Base-by-base conservation (phyloP, 2,113 vertebrate species). In the Oxyura jamaicensis region DNA sequence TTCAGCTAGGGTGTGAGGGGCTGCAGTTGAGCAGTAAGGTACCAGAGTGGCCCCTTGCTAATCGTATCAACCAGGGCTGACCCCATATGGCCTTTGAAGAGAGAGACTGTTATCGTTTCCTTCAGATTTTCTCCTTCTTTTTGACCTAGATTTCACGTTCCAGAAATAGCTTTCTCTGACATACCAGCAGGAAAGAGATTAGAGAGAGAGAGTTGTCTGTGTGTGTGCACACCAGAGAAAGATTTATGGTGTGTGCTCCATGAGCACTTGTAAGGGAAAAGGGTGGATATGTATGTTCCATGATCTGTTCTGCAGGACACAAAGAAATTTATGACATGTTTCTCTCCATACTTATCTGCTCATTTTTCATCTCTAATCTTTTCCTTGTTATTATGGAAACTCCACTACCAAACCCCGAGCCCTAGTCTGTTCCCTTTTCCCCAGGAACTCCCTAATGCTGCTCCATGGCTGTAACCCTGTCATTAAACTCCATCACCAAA, bases 91-190 rank as follows among this genome's bases (percentile, higher is more conserved):
- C 93, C 94, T 96, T 74, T 89, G 88, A 90, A 74, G 83, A 68
- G 58, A 60, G 58, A 68, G 31, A 63, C 87, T 91, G 65, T 65
- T 91, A 80, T 58, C 84, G 28, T 76, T 91, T 83, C 75, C 86
- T 93, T 90, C 77, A 73, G 71, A 90, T 65, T 91, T 95, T 96
- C 96, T 96, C 95, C 93, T 91, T 96, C 89, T 96, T 97, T 97
- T 97, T 98, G 97, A 98, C 98, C 97, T 97, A 98, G 97, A 97
- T 98, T 98, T 96, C 91, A 94, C 13, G 59, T 97, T 97, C 97
- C 97, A 97, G 94, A 98, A 98, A 98, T 98, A 98, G 96, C 96
- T 98, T 96, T 96, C 92, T 96, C 94, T 97, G 93, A 96, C 97
- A 97, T 50, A 96, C 91, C 93, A 95, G 93, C 93, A 96, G 95